Base-by-base conservation (phyloP, 2,113 vertebrate genomes). In the Seriola rivoliana region DNA sequence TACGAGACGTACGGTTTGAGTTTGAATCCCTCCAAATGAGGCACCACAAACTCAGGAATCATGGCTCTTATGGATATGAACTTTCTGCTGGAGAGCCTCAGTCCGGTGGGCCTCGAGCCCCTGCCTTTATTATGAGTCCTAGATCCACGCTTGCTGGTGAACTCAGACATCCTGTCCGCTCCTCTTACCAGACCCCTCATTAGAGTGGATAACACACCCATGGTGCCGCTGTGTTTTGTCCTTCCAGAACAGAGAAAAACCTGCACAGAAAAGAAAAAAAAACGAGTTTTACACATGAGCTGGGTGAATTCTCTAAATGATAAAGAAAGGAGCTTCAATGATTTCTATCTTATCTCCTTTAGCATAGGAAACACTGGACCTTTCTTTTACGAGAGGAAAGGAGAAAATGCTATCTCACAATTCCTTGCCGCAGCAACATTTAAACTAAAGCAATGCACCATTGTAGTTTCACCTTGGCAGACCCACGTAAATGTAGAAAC, bases 1-100 rank as follows among this genome's bases (percentile, higher is more conserved):
- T 98, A 99, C 0, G 95, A 99, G 7, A 99, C 98, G 25, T 99
- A 99, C 0, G 98, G 95, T 75, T 93, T 96, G n/a, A 99, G 96
- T 71, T 94, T 95, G 88, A 97, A 99, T 13, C 95, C 97, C 71
- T 98, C 90, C 71, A 97, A 80, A 0, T 94, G 93, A 0, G 98
- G 98, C n/a, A 99, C 98, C 23, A 99, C 70, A 55, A 99, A 96
- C 69, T 97, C 88, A 0, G 98, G 98, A 32, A 98, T 95, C 97
- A 96, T 97, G 69, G 95, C 92, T 25, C 16, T 79, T 14, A 98
- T 4, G 4, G 88, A 58, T 8, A 96, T 0, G 75, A 98, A 99
- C 77, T 96, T 97, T 4, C 79, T 44, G 82, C 66, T 95, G 71
- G 93, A 13, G 8, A 95, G 96, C 17, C 74, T 62, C 42, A 90